Conservation (phyloP, 2,888 invertebrate genomes). For the Fissipunctia ypsillon region DNA sequence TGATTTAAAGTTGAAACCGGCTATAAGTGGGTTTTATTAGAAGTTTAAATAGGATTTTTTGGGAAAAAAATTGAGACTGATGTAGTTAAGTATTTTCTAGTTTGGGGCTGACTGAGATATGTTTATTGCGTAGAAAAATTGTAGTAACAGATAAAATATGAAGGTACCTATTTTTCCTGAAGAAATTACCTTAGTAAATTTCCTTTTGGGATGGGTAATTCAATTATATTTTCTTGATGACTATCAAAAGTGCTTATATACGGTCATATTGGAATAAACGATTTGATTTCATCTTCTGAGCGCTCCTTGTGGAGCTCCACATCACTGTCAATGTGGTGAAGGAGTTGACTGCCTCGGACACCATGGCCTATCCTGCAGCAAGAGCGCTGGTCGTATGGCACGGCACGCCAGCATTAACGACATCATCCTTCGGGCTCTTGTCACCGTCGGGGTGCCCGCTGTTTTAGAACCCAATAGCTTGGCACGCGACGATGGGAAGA, state of each 20-base stretch:
- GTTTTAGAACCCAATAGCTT: no score
- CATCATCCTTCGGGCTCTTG: no score
- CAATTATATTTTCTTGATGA: background rate
- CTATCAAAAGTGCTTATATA: background rate
- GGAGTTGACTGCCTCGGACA: no score
- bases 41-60: conserved; percentile 23
- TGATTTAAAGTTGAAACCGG: conserved; percentile 34
- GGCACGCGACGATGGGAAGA: no score
- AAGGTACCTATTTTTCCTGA: background rate
- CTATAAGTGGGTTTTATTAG: conserved; percentile 14
- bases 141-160: background rate
- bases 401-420: no score
- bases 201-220: background rate
- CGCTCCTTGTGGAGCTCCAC: no score
- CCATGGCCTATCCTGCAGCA: no score
- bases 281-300: no score
- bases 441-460: no score
- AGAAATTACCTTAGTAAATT: no score
- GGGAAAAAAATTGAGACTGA: conserved; percentile 29
- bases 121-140: background rate
- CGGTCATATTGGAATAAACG: background rate
- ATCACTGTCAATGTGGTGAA: no score
- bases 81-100: conserved; percentile 13
- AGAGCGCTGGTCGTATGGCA: no score
- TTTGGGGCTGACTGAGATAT: background rate